Percentiles rank a stretch among this genome's conserved stretches.
Evolutionary conservation across 1,140 invertebrate genomes (phyloP).

Genomic region (Hirudo medicinalis): DNA sequence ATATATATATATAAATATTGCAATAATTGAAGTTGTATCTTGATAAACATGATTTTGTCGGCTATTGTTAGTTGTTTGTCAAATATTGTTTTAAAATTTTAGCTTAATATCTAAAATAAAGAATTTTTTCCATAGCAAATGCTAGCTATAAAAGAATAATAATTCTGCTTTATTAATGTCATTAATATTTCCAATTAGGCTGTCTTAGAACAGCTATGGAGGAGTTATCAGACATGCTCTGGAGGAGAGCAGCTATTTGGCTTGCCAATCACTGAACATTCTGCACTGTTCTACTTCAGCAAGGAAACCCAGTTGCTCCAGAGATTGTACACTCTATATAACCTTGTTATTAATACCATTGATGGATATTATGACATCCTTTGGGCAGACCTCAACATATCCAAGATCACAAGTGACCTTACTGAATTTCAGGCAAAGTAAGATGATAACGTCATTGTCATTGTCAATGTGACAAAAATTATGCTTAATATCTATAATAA

Average conservation of each 20-base stretch:
- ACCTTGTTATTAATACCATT: slow-evolving; percentile 85
- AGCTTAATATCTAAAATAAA: no score
- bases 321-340: slow-evolving; percentile 87
- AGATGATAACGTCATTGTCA: no score
- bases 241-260: slow-evolving; percentile 88
- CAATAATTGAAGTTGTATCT: no score
- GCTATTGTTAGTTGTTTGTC: slow-evolving; percentile 50
- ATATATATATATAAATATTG: no score
- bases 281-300: slow-evolving; percentile 73
- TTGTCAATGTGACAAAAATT: no score
- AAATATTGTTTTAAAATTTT: no score
- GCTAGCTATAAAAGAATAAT: no score
- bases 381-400: slow-evolving; percentile 89
- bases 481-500: no score
- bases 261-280: slow-evolving; percentile 73
- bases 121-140: no score
- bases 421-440: slow-evolving; percentile 79
- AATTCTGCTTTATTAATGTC: no score
- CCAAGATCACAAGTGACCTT: slow-evolving; percentile 89
- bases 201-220: slow-evolving; percentile 84
- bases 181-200: slow-evolving; percentile 48
- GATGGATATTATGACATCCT: slow-evolving; percentile 91
- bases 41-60: slow-evolving; percentile 16
- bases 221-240: slow-evolving; percentile 76
- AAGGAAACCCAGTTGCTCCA: slow-evolving; percentile 78